These are phyloP conservation scores for Ceryle rudis DNA, from an alignment of 2,797 vertebrate species.

Conservation along the genomic window DNA sequence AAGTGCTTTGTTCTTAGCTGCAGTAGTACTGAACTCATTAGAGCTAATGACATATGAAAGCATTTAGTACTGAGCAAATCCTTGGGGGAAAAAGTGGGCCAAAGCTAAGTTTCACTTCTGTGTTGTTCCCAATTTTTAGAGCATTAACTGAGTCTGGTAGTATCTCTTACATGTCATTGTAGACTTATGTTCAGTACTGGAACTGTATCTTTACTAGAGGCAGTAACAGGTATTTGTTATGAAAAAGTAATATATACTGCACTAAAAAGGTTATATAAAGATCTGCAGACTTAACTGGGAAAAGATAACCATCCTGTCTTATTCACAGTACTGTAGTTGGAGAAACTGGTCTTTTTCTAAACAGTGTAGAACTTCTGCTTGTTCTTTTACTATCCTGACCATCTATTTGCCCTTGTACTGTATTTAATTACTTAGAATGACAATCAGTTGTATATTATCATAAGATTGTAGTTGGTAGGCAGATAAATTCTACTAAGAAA, in stretches of 20 bases:
- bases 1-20: background rate
- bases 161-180: background rate
- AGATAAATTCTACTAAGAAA: background rate
- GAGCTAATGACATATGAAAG: background rate
- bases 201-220: background rate
- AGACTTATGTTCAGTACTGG: background rate
- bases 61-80: background rate
- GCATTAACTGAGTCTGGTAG: background rate
- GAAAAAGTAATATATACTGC: background rate
- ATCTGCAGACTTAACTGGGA: background rate
- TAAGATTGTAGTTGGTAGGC: background rate
- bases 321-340: background rate
- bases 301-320: background rate
- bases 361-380: background rate
- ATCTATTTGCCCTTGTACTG: background rate
- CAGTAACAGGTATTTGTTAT: background rate
- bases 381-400: background rate
- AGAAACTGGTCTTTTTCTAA: background rate
- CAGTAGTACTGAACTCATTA: background rate
- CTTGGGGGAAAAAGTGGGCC: background rate
- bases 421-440: background rate
- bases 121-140: background rate
- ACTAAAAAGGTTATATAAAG: background rate
- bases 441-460: no score
- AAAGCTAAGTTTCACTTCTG: background rate